Base-by-base conservation (phyloP, 2,888 invertebrate species). In the Lamellibrachia satsuma region DNA sequence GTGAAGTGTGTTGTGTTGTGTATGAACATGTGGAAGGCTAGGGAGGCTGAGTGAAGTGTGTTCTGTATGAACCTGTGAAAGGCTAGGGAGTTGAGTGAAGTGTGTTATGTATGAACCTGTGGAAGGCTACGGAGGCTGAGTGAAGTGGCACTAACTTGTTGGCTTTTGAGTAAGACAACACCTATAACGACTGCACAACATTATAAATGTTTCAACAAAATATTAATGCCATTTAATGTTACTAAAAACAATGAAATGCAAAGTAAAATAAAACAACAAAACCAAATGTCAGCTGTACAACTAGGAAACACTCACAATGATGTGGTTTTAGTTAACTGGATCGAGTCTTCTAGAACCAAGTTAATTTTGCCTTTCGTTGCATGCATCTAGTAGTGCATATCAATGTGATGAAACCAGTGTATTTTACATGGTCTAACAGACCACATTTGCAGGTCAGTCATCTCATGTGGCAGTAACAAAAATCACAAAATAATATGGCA, bases 381-480 rank as follows among this genome's bases (percentile, higher is more conserved):
- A 6, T 75, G n/a, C 22, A 11, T 11, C 2, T 75, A 22, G 6
- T 75, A 75, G 22, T 22, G 75, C 22, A 2, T 9, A 55, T 55
- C 55, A 55, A 9, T 55, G 55, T 55, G 55, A 39, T 39, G 39
- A 75, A 57, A 57, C 57, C 2, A 57, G 57, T 57, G 75, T 22
- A 15, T 22, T 15, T 75, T 75, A n/a, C n/a, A n/a, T 75, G 15
- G 75, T 6, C 15, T 9, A 15, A 75, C 75, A 75, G 57, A 11
- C 15, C 22, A 22, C n/a, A 3, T 75, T 75, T n/a, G 15, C 75
- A 15, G 15, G 75, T 15, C 75, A 75, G 11, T 75, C 22, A 4
- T 75, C 75, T 75, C 75, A 22, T 75, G 75, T 75, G 75, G 75
- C 75, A 75, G 75, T 75, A 75, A 75, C 75, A 75, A 75, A 75